These are phyloP conservation scores for Rachycentron canadum DNA, from an alignment of 2,797 vertebrate genomes.

Conservation along the genomic window DNA sequence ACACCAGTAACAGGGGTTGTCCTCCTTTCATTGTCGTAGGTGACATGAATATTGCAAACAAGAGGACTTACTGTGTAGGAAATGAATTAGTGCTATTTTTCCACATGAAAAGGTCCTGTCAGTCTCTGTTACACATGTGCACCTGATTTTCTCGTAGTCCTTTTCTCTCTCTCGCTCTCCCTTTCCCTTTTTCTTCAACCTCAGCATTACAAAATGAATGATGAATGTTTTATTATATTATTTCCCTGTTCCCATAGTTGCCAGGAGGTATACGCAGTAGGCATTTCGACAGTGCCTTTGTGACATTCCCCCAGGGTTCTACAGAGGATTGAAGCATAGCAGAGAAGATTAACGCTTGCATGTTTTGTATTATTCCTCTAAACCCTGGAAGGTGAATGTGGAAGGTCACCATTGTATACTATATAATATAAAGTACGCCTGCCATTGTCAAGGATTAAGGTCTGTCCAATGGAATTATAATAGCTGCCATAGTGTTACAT, in stretches of 20 bases:
- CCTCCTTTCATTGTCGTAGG: conserved; percentile 75
- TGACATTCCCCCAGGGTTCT: conserved; percentile 75
- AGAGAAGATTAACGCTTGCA: conserved; percentile 75
- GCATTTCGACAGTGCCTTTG: conserved; percentile 62
- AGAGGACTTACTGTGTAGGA: conserved; percentile 57
- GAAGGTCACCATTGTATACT: conserved; percentile 76
- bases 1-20: conserved; percentile 67
- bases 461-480: conserved; percentile 61
- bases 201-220: conserved; percentile 77
- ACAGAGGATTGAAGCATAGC: conserved; percentile 71
- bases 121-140: conserved; percentile 67
- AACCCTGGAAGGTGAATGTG: conserved; percentile 76
- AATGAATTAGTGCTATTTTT: conserved; percentile 76
- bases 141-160: conserved; percentile 58
- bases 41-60: conserved; percentile 80
- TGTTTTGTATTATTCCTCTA: conserved; percentile 78
- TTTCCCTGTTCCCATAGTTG: conserved; percentile 65
- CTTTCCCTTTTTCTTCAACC: conserved; percentile 57
- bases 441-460: conserved; percentile 71
- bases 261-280: conserved; percentile 60
- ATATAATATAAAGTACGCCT: conserved; percentile 65
- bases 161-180: conserved; percentile 11
- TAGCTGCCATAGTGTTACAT: conserved; percentile 27
- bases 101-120: conserved; percentile 78
- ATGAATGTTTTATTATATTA: conserved; percentile 80